Base-by-base conservation (phyloP, 2,113 vertebrate species). In the Sapajus apella region DNA sequence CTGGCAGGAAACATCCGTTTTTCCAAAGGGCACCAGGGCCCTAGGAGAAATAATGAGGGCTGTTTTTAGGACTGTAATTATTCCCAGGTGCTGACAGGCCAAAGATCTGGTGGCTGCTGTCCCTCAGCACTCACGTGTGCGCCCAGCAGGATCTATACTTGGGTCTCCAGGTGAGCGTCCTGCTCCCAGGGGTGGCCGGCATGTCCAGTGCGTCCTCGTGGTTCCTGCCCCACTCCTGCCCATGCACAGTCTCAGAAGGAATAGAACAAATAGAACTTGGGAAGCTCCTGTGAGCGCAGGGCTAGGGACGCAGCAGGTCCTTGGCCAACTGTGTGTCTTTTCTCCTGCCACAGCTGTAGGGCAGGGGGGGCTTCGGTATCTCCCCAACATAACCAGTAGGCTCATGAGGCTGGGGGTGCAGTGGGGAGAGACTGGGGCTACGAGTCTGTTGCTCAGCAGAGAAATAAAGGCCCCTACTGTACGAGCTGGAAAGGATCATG, bases 1-100 rank as follows among this genome's bases (percentile, higher is more conserved):
- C 96, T 95, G 97, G 96, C 97, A 98, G 98, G 98, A 98, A 98
- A 96, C 96, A 97, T 68, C 14, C 92, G 83, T 98, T 98, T 97
- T 90, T 96, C 95, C 96, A 95, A 96, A 95, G 92, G 81, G 45
- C 43, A 43, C 92, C 85, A 66, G 2, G 6, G 90, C 95, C 43
- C 96, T 72, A 58, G 64, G n/a, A 98, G 91, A 97, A 97, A 97
- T 97, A 79, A 85, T 4, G 3, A 55, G 16, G 72, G 37, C 10
- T 55, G 56, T 84, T 79, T 68, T 87, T 40, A 91, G 84, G 79
- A 50, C 47, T 81, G 73, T 93, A 75, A 86, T 90, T 40, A 68
- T 87, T 82, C 56, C 35, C 14, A 5, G 0, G 27, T 66, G 90
- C 94, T 76, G 90, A 93, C 47, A 23, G 66, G 55, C 47, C 32